Evolutionary conservation across 2,797 vertebrate genomes (phyloP).

Genomic region (Anas bahamensis): DNA sequence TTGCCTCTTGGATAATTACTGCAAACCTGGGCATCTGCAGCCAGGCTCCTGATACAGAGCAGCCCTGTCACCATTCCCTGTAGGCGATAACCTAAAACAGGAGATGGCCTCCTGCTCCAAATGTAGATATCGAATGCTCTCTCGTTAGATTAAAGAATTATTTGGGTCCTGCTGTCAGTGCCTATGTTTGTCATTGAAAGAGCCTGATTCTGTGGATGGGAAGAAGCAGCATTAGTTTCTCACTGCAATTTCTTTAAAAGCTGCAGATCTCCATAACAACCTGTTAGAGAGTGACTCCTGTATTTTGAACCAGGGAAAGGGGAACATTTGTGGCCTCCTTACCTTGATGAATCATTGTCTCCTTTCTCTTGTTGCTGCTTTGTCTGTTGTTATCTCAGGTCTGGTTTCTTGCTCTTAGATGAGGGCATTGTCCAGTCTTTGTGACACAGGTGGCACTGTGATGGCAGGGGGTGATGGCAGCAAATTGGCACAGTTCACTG

Average conservation of each 20-base stretch:
- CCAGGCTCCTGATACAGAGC: neutral
- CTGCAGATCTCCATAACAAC: neutral
- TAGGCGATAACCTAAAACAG: neutral
- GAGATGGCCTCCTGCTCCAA: neutral
- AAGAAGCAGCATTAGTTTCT: neutral
- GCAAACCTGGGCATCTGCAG: constrained; percentile 13
- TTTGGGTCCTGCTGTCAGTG: constrained; percentile 3
- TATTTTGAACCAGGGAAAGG: neutral
- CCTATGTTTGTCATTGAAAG: neutral
- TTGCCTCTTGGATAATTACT: constrained; percentile 2
- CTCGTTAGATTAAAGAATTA: neutral
- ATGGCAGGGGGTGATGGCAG: neutral
- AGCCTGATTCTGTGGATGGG: neutral
- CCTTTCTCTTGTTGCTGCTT: neutral
- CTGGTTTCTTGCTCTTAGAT: neutral
- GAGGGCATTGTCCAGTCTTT: neutral
- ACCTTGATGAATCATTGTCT: neutral
- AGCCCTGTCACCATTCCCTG: neutral
- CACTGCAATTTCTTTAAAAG: neutral
- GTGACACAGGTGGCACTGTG: neutral
- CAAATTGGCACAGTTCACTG: neutral
- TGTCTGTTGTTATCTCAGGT: neutral
- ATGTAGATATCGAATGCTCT: neutral
- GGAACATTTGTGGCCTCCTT: neutral
- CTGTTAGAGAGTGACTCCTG: neutral